phyloP scores from a whole-genome alignment of 2,797 vertebrate species.

The Rhinella marina region DNA sequence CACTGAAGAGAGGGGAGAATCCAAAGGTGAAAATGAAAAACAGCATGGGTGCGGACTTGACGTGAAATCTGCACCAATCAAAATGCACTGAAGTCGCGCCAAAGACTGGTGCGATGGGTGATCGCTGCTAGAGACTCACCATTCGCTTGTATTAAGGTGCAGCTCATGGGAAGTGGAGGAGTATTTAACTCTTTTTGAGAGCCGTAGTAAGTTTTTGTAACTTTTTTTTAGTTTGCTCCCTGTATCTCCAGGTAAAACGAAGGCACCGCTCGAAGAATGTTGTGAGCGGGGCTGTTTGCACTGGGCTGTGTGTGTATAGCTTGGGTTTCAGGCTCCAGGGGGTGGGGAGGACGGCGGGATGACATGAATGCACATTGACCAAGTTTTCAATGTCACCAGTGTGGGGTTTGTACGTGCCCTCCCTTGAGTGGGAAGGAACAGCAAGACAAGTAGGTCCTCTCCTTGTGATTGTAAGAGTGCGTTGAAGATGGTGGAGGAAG shows the following conservation, averaged over 20 bases:
- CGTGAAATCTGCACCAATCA: neutral
- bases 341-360: conserved; percentile 30
- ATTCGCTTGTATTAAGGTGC: too few relatives aligned
- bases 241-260: neutral
- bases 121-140: too few relatives aligned
- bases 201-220: neutral
- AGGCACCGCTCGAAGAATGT: neutral
- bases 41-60: too few relatives aligned
- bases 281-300: conserved; percentile 22
- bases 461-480: conserved; percentile 55
- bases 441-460: conserved; percentile 50
- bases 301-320: conserved; percentile 20
- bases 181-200: neutral
- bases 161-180: too few relatives aligned
- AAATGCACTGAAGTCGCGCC: too few relatives aligned
- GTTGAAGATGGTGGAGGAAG: conserved; percentile 7
- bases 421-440: conserved; percentile 46
- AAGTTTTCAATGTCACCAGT: conserved; percentile 52
- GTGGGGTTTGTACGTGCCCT: conserved; percentile 38
- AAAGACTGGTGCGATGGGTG: too few relatives aligned
- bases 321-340: conserved; percentile 38
- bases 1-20: neutral
- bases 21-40: neutral
- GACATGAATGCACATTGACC: conserved; percentile 47
- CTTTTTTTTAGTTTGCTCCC: neutral